Conservation (phyloP, 1,140 invertebrate genomes). For the Ips nitidus region DNA sequence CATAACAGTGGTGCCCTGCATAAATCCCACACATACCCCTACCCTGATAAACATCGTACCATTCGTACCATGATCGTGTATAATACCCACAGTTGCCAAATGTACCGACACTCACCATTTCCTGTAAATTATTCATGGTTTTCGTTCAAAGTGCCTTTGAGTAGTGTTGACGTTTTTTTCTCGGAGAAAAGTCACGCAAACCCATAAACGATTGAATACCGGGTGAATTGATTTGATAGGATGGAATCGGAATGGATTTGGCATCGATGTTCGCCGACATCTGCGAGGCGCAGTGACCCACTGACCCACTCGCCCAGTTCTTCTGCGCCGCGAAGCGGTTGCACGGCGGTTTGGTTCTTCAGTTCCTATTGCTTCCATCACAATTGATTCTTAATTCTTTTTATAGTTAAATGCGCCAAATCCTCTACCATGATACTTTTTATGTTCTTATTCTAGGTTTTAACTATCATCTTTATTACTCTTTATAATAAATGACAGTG, state of each 20-base stretch:
- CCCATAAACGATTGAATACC: background rate
- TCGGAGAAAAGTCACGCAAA: background rate
- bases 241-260: background rate
- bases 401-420: no score
- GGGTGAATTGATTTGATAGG: background rate
- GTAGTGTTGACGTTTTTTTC: background rate
- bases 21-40: no score
- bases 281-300: conserved; percentile 48
- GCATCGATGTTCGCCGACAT: conserved; percentile 35
- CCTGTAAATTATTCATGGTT: background rate
- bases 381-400: background rate
- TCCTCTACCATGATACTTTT: no score
- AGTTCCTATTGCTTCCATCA: background rate
- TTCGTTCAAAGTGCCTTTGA: background rate
- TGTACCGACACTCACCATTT: conserved; percentile 1
- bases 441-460: background rate
- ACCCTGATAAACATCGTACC: background rate
- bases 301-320: conserved; percentile 50
- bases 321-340: conserved; percentile 33
- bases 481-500: no score
- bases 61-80: background rate
- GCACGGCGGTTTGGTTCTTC: conserved; percentile 8
- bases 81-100: background rate
- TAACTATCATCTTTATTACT: no score
- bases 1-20: no score